Base-by-base conservation (phyloP, 2,888 invertebrate species). In the Chrysomela aeneicollis region DNA sequence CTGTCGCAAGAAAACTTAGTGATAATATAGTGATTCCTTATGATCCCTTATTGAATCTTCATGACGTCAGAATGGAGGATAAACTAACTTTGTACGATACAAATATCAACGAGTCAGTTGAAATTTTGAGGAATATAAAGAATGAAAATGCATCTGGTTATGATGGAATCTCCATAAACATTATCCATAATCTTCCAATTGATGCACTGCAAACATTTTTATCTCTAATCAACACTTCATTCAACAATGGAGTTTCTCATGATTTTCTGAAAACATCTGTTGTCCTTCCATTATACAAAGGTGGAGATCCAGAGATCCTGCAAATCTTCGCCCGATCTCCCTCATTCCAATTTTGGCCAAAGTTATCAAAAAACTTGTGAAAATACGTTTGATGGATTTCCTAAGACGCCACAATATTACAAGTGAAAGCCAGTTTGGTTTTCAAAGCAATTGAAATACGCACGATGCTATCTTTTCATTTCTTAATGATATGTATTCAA, bases 231-330 rank as follows among this genome's bases (percentile, higher is more conserved):
- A 19, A 50, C 21, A 4, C 51, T 51, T 51, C 21, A 22, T 51
- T 51, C 51, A 17, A 51, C 10, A 51, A 22, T 51, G 51, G n/a
- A n/a, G 22, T 12, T 10, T 50, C 21, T 10, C 50, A 21, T 21
- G 6, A n/a, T 19, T 18, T 22, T 12, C 15, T 50, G n/a, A 50
- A 21, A 12, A 21, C 50, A 21, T 19, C 50, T 5, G 21, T 50
- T 50, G 50, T 50, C 21, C 6, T 50, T 21, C 50, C 50, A 12
- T 22, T 50, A 21, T 22, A 50, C 21, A 21, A 50, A 50, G 50
- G 50, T 19, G 50, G 10, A 9, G 32, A 35, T 8, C 10, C 10
- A 9, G 32, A 35, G 10, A 35, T 35, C 32, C 32, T 10, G 5
- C 32, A 9, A 35, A 35, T 35, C 32, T 35, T 6, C 32, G 32